Conservation (phyloP, 2,888 invertebrate species). For the Trimorus sp. region DNA sequence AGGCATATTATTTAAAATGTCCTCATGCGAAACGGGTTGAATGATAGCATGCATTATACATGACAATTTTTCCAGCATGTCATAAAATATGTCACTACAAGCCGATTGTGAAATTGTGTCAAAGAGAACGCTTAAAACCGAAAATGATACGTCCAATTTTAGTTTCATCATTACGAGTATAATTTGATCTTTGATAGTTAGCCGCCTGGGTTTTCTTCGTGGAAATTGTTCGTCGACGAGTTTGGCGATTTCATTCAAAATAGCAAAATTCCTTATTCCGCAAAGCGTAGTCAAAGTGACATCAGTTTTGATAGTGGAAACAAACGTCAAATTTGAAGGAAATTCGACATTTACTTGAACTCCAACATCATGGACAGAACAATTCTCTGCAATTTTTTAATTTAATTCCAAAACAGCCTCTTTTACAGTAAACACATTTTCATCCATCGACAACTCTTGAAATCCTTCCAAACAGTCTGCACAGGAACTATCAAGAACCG, state of each 20-base stretch:
- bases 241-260: constrained; percentile 7
- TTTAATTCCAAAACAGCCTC: constrained; percentile 7
- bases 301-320: constrained; percentile 22
- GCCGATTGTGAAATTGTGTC: too few relatives aligned
- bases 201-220: constrained; percentile 2
- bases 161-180: too few relatives aligned
- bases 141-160: too few relatives aligned
- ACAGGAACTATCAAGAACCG: not conserved
- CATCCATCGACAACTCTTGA: constrained; percentile 7
- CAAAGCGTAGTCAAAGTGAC: constrained; percentile 9
- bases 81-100: too few relatives aligned
- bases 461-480: not conserved
- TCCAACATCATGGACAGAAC: constrained; percentile 1
- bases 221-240: constrained; percentile 23
- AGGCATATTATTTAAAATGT: too few relatives aligned
- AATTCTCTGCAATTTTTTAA: not conserved
- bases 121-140: too few relatives aligned
- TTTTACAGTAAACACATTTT: constrained; percentile 7
- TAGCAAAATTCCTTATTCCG: constrained; percentile 20
- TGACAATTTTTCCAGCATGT: too few relatives aligned
- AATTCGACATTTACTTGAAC: constrained; percentile 13
- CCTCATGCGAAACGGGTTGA: too few relatives aligned
- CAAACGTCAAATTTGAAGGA: not conserved
- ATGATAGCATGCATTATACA: too few relatives aligned
- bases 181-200: constrained; percentile 23